Evolutionary conservation across 23 tunicate species (phyloP).

Genomic region (Aplidium turbinatum): DNA sequence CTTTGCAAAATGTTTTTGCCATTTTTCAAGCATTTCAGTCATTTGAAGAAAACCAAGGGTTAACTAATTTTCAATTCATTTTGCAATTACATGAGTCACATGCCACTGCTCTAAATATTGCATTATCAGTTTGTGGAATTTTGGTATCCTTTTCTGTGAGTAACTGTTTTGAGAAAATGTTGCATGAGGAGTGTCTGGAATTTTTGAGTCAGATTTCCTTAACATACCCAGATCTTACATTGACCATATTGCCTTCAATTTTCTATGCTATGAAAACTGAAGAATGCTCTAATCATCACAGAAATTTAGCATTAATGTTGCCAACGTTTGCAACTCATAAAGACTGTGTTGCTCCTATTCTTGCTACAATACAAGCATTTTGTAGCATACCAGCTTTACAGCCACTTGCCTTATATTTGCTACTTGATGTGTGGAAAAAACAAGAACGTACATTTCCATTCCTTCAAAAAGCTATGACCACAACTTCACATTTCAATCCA

Average conservation of each 20-base stretch:
- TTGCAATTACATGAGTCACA: constrained; percentile 1
- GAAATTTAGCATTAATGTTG: constrained; percentile 14
- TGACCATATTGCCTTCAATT: constrained; percentile 39
- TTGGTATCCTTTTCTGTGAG: not conserved
- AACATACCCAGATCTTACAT: constrained; percentile 4
- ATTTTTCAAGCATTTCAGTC: not conserved
- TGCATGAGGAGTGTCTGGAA: not conserved
- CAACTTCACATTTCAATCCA: not conserved
- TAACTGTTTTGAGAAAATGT: not conserved
- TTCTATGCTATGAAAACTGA: constrained; percentile 19
- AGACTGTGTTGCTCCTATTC: constrained; percentile 36
- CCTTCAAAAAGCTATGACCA: constrained; percentile 38
- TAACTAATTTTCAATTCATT: not conserved
- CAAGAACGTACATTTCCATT: constrained; percentile 72
- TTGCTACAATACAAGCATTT: constrained; percentile 45
- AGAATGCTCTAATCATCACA: not conserved
- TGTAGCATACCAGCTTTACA: not conserved
- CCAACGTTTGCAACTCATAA: constrained; percentile 51
- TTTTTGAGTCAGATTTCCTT: constrained; percentile 1
- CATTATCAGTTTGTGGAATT: constrained; percentile 1
- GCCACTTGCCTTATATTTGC: constrained; percentile 32
- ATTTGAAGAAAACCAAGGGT: not conserved
- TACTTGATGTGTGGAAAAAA: constrained; percentile 52
- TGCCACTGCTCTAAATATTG: constrained; percentile 5
- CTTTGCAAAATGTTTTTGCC: not conserved